Evolutionary conservation across 2,888 invertebrate genomes (phyloP), one percentile per base, ranked within the genome.

Genomic region (Drosophila longiperda): DNA sequence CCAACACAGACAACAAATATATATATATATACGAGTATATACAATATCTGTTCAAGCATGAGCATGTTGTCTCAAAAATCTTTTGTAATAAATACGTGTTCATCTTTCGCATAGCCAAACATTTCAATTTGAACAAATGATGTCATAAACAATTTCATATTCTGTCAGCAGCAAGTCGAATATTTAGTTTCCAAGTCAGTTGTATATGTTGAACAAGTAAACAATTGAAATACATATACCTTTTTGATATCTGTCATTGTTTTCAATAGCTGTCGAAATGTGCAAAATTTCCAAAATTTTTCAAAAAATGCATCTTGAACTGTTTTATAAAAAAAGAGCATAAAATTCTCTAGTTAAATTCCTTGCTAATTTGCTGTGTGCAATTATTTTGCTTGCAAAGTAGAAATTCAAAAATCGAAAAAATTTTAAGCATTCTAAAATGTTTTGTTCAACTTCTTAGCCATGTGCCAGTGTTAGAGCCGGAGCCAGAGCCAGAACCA

Each of bases 251-350:
- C 26, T 29, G 33, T 2, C 33, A 40, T 4, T 50, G 50, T 33
- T 54, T 33, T 33, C 40, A 36, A 68, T 38, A 17, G 23, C 68
- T 45, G 69, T 45, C 11, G 3, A 45, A 29, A 6, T 29, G 23
- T 23, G n/a, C 11, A 32, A 45, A 29, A 29, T 29, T 15, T 23
- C 12, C n/a, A 36, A 23, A 38, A 20, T 54, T 12, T n/a, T 38
- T 66, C 12, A 8, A 38, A 8, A 26, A 54, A 54, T 38, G 42
- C 40, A 42, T 52, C 23, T 33, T 33, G 20, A 15, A 15, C n/a
- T 15, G 29, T 11, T 20, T 5, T 2, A 17, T 40, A 29, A 5
- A 26, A 17, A 23, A 17, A 26, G 7, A 8, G 6, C 17, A 8
- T n/a, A 20, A 29, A 9, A 5, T 2, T 58, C 3, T 17, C 20